phyloP scores from a whole-genome alignment of 2,797 vertebrate genomes.

The Chaunax sp. region DNA sequence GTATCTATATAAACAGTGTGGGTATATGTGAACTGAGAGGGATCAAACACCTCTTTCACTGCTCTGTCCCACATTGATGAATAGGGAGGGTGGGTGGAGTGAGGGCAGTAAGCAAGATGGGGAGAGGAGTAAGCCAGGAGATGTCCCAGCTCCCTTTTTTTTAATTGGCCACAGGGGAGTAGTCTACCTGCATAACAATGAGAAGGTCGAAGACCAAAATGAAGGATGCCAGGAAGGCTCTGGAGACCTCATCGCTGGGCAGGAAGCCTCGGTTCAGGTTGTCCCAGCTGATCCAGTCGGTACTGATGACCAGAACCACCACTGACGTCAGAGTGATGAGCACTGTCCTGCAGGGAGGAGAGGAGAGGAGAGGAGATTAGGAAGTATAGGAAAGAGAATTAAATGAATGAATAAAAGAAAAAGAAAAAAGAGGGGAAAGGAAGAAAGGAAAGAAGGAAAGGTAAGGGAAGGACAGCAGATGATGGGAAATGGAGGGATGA shows the following conservation, averaged over 20 bases:
- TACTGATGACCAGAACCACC: slow-evolving; percentile 96
- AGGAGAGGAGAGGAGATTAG: not conserved
- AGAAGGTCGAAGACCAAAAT: slow-evolving; percentile 99
- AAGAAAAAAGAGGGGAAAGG: too few relatives aligned
- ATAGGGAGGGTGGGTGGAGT: slow-evolving; percentile 27
- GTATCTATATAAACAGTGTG: slow-evolving; percentile 19
- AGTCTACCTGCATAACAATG: slow-evolving; percentile 97
- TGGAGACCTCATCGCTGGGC: slow-evolving; percentile 97
- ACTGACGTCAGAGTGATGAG: slow-evolving; percentile 94
- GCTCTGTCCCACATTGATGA: slow-evolving; percentile 72
- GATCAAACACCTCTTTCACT: slow-evolving; percentile 65
- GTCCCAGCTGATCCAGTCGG: slow-evolving; percentile 99
- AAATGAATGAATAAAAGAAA: too few relatives aligned
- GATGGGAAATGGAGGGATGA: too few relatives aligned
- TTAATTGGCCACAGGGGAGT: slow-evolving; percentile 77
- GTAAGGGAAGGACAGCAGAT: too few relatives aligned
- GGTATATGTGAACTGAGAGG: slow-evolving; percentile 40
- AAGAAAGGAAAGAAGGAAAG: too few relatives aligned
- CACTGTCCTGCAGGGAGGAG: slow-evolving; percentile 86
- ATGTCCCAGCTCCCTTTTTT: slow-evolving; percentile 43
- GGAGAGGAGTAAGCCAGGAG: slow-evolving; percentile 64
- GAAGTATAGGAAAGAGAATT: too few relatives aligned
- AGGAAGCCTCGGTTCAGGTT: slow-evolving; percentile 96
- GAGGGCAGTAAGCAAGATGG: slow-evolving; percentile 49
- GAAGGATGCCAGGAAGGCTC: slow-evolving; percentile 98